Percentiles rank a stretch among this genome's conserved stretches.
These are phyloP conservation scores for Planococcus citri DNA, from an alignment of 1,140 invertebrate species.

Conservation along the genomic window DNA sequence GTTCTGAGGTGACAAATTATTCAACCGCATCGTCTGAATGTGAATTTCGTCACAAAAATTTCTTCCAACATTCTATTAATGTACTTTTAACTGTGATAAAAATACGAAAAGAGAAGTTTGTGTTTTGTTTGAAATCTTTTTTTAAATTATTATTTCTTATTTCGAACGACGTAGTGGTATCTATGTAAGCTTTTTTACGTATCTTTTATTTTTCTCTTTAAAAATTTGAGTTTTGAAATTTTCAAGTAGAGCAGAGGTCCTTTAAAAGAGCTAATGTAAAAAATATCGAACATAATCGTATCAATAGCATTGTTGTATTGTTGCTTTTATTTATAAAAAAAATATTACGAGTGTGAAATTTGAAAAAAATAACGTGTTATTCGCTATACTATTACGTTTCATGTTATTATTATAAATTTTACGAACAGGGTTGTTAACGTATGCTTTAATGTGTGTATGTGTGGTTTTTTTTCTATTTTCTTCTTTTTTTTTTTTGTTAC, in stretches of 20 bases:
- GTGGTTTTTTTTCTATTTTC: background rate
- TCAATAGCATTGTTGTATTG: background rate
- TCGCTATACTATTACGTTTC: background rate
- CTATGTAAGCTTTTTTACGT: background rate
- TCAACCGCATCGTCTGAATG: background rate
- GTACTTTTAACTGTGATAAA: constrained; percentile 3
- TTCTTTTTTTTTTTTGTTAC: constrained; percentile 9
- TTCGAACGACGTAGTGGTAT: background rate
- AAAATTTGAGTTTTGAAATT: no score
- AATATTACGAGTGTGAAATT: background rate
- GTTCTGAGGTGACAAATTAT: background rate
- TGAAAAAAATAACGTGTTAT: background rate
- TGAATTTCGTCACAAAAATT: background rate
- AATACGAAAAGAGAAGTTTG: background rate
- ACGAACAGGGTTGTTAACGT: constrained; percentile 15
- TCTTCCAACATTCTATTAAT: constrained; percentile 6
- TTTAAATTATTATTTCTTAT: background rate
- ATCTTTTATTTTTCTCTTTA: background rate
- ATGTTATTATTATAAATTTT: constrained; percentile 15
- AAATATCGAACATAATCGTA: background rate
- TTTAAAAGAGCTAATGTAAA: background rate
- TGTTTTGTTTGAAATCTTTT: background rate
- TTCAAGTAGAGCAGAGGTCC: background rate
- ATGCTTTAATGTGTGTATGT: constrained; percentile 5
- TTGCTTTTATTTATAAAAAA: background rate